Evolutionary conservation across 2,797 vertebrate species (phyloP).

Genomic region (Podarcis lilfordi): DNA sequence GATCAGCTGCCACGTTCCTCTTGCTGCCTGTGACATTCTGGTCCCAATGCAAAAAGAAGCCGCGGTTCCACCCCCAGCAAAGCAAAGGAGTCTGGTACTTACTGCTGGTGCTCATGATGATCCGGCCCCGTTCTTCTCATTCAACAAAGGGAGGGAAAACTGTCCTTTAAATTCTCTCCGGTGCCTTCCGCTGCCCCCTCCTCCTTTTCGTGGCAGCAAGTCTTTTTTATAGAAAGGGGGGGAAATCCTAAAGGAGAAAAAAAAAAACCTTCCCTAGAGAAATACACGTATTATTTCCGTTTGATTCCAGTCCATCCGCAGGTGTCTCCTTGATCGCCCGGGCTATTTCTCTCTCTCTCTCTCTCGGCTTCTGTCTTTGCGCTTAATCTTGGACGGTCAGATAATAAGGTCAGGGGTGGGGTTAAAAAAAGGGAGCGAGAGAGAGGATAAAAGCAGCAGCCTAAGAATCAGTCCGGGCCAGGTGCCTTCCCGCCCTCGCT

Average conservation of each 20-base stretch:
- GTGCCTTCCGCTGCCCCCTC: constrained; percentile 11
- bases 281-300: neutral
- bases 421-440: neutral
- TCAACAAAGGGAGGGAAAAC: constrained; percentile 69
- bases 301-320: constrained; percentile 37
- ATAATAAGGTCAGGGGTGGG: constrained; percentile 52
- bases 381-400: constrained; percentile 18
- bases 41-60: constrained; percentile 45
- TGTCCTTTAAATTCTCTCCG: constrained; percentile 60
- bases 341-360: neutral
- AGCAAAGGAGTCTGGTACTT: constrained; percentile 72
- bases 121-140: constrained; percentile 71
- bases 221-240: neutral
- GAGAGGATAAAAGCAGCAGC: neutral
- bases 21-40: constrained; percentile 44
- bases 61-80: constrained; percentile 42
- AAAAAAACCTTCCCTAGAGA: constrained; percentile 5
- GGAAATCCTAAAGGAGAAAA: neutral
- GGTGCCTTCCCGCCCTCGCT: neutral
- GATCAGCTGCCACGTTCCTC: constrained; percentile 47
- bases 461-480: neutral
- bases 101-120: constrained; percentile 81
- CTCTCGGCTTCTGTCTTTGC: constrained; percentile 21
- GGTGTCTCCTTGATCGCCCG: constrained; percentile 16
- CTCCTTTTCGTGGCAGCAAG: constrained; percentile 39